Percentiles rank a stretch among this genome's conserved stretches.
phyloP scores from a whole-genome alignment of 2,797 vertebrate species.

The Thamnophis elegans region DNA sequence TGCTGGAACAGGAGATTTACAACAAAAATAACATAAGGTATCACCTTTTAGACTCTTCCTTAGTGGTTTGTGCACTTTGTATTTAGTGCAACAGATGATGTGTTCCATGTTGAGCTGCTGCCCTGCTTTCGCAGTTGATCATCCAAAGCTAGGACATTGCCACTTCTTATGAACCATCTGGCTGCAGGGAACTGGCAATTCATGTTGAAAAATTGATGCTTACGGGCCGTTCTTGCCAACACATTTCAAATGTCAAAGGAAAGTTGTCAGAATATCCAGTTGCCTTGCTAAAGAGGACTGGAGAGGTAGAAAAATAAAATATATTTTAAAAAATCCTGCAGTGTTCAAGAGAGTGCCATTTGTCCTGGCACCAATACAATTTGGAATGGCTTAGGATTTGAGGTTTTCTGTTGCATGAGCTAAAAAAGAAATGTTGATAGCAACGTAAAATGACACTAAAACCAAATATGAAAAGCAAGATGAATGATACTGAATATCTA shows the following conservation, averaged over 20 bases:
- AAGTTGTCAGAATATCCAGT: background rate
- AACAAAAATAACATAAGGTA: background rate
- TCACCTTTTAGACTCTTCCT: too few relatives aligned
- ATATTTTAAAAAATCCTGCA: background rate
- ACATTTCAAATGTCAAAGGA: background rate
- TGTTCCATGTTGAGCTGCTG: background rate
- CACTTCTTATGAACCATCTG: background rate
- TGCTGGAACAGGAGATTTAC: background rate
- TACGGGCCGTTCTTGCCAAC: background rate
- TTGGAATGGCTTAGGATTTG: background rate
- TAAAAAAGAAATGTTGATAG: background rate
- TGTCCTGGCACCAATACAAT: background rate
- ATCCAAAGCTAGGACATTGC: background rate
- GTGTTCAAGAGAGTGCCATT: background rate
- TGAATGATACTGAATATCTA: background rate
- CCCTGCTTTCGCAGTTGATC: background rate
- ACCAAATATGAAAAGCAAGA: background rate
- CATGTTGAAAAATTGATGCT: background rate
- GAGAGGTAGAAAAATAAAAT: background rate
- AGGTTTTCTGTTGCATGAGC: fast-evolving
- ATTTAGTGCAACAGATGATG: background rate
- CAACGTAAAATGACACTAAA: background rate
- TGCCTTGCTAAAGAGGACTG: background rate
- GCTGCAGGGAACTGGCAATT: background rate
- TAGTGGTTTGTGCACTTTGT: background rate